Evolutionary conservation across 2,113 vertebrate species (phyloP), one percentile per base, ranked within the genome.

Genomic region (Amazona guildingii): DNA sequence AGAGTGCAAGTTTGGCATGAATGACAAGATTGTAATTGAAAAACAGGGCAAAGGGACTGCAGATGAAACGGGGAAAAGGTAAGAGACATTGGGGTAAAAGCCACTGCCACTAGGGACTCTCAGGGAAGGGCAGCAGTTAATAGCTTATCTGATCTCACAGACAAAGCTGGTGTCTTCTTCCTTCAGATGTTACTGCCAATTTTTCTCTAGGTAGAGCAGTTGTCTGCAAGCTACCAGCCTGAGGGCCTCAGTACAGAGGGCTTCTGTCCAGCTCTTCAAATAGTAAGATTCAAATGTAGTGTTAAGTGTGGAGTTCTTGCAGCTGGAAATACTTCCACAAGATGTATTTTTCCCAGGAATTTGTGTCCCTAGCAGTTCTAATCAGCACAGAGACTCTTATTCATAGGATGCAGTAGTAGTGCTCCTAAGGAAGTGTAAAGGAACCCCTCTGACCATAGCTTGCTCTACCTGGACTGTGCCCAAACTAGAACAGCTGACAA

Each of bases 1-100:
- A 1, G 99, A 99, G 96, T 99, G 99, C 98, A 99, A 99, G 96
- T 99, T 99, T 81, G 99, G 99, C 93, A 99, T 99, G 99, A 99
- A 99, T 63, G 99, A 99, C 98, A 99, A 99, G 98, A 99, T 99
- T 46, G 99, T 99, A 33, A 99, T 99, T 83, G 99, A 99, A 97
- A 99, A 99, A 96, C 99, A 99, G 97, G 99, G 99, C 97, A 99
- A 99, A 98, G 99, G 98, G 97, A 98, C 98, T 16, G 98, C 99
- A 2, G 99, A 99, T 67, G 99, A 99, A 90, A 99, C 99, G 14
- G 99, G 98, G 95, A 99, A 99, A 97, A 99, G 99, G 99, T 99
- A 97, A 98, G 98, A 96, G 83, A 63, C 90, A 20, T 28, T n/a
- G 43, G 44, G 10, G 23, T 67, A n/a, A 83, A 86, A 87, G 31